Base-by-base conservation (phyloP, 1,140 invertebrate genomes). In the Eriocheir sinensis region DNA sequence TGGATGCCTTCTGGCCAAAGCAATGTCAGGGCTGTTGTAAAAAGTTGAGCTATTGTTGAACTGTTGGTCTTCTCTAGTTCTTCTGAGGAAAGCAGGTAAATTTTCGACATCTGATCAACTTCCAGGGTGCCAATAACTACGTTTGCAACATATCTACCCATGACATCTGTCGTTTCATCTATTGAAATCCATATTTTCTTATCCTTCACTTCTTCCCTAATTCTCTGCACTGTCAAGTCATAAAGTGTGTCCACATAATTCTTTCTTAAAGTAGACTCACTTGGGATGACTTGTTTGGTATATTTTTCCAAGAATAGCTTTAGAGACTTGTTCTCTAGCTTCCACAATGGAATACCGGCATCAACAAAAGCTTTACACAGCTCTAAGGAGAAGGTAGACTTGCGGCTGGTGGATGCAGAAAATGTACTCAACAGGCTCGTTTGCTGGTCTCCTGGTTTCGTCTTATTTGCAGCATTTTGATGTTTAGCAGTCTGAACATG, bases 161-260 rank as follows among this genome's bases (percentile, higher is more conserved):
- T 21, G 12, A 80, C 79, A 91, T 96, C 95, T 8, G 94, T 96
- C 17, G 93, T 96, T 72, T 95, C 95, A 85, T 96, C 91, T 40
- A 91, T 81, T 3, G 92, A 80, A 27, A 96, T 27, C 95, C 95
- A 96, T 32, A 92, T 93, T 91, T 94, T 89, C 85, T 89, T 30
- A 81, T 40, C 72, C 88, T 53, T 89, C 44, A 53, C 88, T 44
- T 32, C 40, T n/a, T 53, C 41, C 44, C 3, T 36, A 36, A 91
- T 72, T 79, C 34, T 91, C 89, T 72, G 60, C 48, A 79, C 2
- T 79, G 60, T 79, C 48, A 79, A 72, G 48, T 15, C 34, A 91
- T 79, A 91, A 30, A 15, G 72, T 60, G 60, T 60, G 60, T 89
- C 88, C n/a, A 91, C 53, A 79, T 79, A 38, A 53, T 89, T 89